phyloP scores from a whole-genome alignment of 2,888 invertebrate genomes.

The Penaeus monodon region DNA sequence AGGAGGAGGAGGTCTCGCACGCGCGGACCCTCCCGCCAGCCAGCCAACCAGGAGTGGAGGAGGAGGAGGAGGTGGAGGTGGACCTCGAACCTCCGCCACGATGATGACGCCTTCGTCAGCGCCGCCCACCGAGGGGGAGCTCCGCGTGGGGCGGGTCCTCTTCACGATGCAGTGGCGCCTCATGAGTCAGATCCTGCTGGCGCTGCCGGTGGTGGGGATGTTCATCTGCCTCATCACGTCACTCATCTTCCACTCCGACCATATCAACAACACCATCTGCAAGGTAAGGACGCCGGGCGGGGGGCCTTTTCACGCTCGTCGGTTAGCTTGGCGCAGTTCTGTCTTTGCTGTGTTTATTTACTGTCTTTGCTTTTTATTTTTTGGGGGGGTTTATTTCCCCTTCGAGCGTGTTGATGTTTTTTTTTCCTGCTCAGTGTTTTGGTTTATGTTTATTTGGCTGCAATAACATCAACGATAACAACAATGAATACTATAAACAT shows the following conservation, averaged over 20 bases:
- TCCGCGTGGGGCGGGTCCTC: slow-evolving; percentile 49
- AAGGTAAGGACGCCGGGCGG: slow-evolving; percentile 84
- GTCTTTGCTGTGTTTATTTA: too few species aligned
- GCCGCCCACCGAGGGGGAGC: slow-evolving; percentile 28
- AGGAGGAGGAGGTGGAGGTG: not conserved
- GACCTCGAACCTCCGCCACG: not conserved
- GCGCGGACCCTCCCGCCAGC: not conserved
- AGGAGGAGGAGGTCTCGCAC: too few species aligned
- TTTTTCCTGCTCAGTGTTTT: not conserved
- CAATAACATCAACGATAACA: too few species aligned
- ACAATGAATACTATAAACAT: too few species aligned
- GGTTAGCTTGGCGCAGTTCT: too few species aligned
- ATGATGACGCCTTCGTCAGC: slow-evolving; percentile 19
- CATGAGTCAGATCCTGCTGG: slow-evolving; percentile 85
- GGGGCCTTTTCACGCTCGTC: too few species aligned
- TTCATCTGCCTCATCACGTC: slow-evolving; percentile 90
- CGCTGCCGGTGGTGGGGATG: slow-evolving; percentile 86
- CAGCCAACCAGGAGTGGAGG: not conserved
- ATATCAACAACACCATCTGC: slow-evolving; percentile 95
- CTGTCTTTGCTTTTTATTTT: too few species aligned
- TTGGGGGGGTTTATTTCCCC: too few species aligned
- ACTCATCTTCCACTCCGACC: slow-evolving; percentile 90
- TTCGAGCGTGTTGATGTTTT: too few species aligned
- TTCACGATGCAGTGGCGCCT: slow-evolving; percentile 72
- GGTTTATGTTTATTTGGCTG: too few species aligned